Conservation (phyloP, 2,888 invertebrate genomes). For the Caprella mutica region DNA sequence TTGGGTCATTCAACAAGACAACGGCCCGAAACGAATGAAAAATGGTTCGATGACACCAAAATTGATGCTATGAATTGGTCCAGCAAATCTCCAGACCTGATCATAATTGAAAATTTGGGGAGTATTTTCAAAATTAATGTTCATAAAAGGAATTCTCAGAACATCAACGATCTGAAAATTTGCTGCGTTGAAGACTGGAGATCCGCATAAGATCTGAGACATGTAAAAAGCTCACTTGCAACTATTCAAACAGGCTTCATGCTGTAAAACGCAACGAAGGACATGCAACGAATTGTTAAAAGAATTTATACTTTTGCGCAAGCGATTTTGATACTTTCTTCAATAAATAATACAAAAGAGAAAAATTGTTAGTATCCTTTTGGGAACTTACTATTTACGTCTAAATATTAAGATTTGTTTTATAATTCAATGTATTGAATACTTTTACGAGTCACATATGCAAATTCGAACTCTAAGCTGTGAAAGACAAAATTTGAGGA, state of each 20-base stretch:
- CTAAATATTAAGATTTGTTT: background rate
- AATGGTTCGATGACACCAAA: background rate
- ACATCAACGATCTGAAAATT: background rate
- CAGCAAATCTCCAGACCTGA: no score
- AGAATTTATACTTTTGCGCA: background rate
- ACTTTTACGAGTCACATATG: background rate
- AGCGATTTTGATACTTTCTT: background rate
- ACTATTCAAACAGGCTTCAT: background rate
- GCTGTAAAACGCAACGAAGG: background rate
- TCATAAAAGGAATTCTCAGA: no score
- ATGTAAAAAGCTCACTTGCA: background rate
- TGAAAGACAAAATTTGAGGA: no score
- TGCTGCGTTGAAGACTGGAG: background rate
- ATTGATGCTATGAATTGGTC: background rate
- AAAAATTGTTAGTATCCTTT: background rate
- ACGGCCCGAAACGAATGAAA: background rate
- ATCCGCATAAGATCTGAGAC: background rate
- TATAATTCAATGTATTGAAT: background rate
- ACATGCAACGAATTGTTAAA: background rate
- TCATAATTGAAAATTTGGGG: no score
- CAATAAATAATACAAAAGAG: background rate
- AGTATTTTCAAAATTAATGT: no score
- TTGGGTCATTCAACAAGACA: no score
- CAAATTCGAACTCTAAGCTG: no score
- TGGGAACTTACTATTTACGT: background rate